Conservation (phyloP, 1,140 invertebrate genomes). For the Drosophila jambulina region DNA sequence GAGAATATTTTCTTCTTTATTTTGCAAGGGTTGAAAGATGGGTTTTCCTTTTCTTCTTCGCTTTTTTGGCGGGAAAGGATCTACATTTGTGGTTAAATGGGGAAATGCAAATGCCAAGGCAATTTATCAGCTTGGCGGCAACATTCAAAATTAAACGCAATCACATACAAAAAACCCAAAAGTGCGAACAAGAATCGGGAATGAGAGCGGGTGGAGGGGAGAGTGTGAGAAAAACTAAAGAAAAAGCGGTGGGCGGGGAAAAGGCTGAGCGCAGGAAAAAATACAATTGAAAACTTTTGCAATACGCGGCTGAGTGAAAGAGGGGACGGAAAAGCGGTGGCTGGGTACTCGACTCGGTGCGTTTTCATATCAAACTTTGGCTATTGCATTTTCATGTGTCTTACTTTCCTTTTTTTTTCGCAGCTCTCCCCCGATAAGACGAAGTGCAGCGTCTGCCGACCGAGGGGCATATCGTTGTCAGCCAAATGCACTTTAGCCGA, state of each 20-base stretch:
- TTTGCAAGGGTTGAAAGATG: slow-evolving; percentile 4
- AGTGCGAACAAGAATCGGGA: slow-evolving; percentile 42
- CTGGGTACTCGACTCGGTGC: slow-evolving; percentile 38
- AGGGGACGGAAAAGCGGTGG: neutral
- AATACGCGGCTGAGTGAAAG: slow-evolving; percentile 60
- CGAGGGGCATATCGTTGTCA: slow-evolving; percentile 50
- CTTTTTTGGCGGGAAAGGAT: neutral
- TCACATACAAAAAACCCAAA: slow-evolving; percentile 54
- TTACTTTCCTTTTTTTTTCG: slow-evolving; percentile 48
- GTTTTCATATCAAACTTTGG: slow-evolving; percentile 82
- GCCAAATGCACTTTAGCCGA: slow-evolving; percentile 79
- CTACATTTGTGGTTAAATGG: slow-evolving; percentile 17
- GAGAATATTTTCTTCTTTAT: slow-evolving; percentile 26
- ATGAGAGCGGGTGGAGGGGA: neutral
- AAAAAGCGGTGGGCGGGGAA: slow-evolving; percentile 9
- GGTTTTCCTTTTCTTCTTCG: slow-evolving; percentile 8
- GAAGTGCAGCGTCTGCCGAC: neutral
- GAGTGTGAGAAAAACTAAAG: slow-evolving; percentile 10
- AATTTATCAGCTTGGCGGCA: slow-evolving; percentile 67
- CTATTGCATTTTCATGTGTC: slow-evolving; percentile 83
- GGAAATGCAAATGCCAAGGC: slow-evolving; percentile 60
- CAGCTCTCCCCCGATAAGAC: slow-evolving; percentile 58
- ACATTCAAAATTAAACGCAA: slow-evolving; percentile 76
- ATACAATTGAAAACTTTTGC: slow-evolving; percentile 81
- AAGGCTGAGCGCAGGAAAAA: slow-evolving; percentile 45